phyloP scores from a whole-genome alignment of 2,113 vertebrate species.

The Sylvilagus bachmani region DNA sequence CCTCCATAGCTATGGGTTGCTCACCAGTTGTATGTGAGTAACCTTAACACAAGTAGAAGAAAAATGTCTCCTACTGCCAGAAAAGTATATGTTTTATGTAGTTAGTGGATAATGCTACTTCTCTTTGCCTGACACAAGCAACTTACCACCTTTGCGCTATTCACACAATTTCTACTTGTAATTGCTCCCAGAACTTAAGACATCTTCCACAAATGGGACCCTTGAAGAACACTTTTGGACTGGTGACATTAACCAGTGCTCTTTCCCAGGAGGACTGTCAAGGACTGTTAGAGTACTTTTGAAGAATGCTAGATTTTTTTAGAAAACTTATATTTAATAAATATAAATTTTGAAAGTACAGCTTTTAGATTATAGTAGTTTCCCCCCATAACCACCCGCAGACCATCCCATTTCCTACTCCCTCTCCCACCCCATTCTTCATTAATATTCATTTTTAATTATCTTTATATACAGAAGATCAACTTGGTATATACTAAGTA shows the following conservation, averaged over 20 bases:
- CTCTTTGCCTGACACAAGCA: not conserved
- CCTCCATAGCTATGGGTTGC: not conserved
- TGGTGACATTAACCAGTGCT: not conserved
- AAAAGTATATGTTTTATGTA: not conserved
- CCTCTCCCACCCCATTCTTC: no score
- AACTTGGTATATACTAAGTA: no score
- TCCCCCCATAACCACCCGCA: no score
- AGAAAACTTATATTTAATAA: no score
- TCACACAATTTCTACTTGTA: not conserved
- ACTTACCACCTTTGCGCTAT: not conserved
- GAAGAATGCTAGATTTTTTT: not conserved
- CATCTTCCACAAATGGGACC: not conserved
- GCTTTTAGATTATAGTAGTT: no score
- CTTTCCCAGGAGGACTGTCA: slow-evolving; percentile 21
- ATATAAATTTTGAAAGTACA: no score
- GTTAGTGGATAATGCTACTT: not conserved
- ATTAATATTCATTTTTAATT: no score
- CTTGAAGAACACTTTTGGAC: not conserved
- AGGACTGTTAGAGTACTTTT: not conserved
- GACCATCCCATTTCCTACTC: no score
- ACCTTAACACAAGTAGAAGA: slow-evolving; percentile 41
- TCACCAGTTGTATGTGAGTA: not conserved
- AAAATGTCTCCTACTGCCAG: not conserved
- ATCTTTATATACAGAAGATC: no score
- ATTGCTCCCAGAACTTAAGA: not conserved